Percentiles rank a stretch among this genome's conserved stretches.
Conservation (phyloP, 1,140 invertebrate species). For the Trichomalopsis sarcophagae region DNA sequence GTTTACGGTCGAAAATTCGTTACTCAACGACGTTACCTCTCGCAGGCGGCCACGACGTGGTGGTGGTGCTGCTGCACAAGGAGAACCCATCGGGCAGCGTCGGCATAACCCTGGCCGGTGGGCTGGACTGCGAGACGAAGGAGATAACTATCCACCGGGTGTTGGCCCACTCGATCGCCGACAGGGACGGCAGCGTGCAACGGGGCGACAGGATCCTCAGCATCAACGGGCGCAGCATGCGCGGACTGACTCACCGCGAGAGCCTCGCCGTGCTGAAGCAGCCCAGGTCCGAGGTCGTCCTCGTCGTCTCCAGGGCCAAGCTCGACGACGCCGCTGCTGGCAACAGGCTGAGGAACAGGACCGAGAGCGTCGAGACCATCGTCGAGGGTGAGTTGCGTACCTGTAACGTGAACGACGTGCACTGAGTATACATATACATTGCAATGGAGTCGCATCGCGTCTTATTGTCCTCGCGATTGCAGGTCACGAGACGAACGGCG, state of each 20-base stretch:
- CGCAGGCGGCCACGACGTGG: constrained; percentile 44
- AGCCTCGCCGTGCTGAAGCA: constrained; percentile 90
- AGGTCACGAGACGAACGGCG: constrained; percentile 65
- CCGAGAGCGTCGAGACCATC: constrained; percentile 67
- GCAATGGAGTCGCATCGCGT: not conserved
- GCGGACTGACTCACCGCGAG: constrained; percentile 88
- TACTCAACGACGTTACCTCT: too few relatives aligned
- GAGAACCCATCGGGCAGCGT: constrained; percentile 83
- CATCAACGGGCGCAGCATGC: constrained; percentile 90
- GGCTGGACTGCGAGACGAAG: constrained; percentile 91
- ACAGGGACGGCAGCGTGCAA: constrained; percentile 89
- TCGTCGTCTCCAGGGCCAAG: constrained; percentile 79
- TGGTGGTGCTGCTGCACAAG: constrained; percentile 74
- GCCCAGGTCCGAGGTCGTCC: constrained; percentile 80
- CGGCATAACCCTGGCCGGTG: constrained; percentile 90
- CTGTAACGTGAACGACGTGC: too few relatives aligned
- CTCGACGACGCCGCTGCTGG: constrained; percentile 56
- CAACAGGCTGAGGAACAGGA: constrained; percentile 59
- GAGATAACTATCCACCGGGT: constrained; percentile 94
- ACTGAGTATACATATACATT: too few relatives aligned
- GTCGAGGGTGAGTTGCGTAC: constrained; percentile 62
- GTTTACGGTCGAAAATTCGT: too few relatives aligned
- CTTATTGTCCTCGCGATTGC: not conserved
- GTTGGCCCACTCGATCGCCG: constrained; percentile 87
- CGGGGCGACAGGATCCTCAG: constrained; percentile 91